Evolutionary conservation across 2,113 vertebrate genomes (phyloP).

Genomic region (Cephalophus harveyi): DNA sequence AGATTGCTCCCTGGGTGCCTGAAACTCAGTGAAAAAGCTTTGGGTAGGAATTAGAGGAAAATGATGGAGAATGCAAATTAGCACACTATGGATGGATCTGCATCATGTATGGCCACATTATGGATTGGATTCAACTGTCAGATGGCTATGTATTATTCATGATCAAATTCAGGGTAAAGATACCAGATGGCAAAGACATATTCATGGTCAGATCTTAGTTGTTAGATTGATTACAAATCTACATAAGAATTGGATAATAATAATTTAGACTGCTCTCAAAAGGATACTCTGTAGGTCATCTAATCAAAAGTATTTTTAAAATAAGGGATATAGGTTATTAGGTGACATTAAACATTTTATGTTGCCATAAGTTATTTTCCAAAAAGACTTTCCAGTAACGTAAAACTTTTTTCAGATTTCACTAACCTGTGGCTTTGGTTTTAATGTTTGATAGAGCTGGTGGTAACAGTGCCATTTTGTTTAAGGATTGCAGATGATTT

Average conservation of each 20-base stretch:
- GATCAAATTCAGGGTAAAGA: slow-evolving; percentile 70
- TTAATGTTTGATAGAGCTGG: slow-evolving; percentile 17
- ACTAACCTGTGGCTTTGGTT: slow-evolving; percentile 44
- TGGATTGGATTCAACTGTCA: slow-evolving; percentile 70
- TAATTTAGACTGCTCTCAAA: slow-evolving; percentile 64
- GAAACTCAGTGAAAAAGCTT: slow-evolving; percentile 55
- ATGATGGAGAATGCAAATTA: slow-evolving; percentile 61
- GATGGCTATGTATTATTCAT: slow-evolving; percentile 77
- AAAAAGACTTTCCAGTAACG: slow-evolving; percentile 1
- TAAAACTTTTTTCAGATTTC: slow-evolving; percentile 23
- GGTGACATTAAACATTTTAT: slow-evolving; percentile 54
- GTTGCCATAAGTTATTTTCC: slow-evolving; percentile 47
- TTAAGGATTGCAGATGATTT: slow-evolving; percentile 33
- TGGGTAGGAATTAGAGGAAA: slow-evolving; percentile 48
- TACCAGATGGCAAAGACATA: slow-evolving; percentile 75
- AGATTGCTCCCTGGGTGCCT: slow-evolving; percentile 51
- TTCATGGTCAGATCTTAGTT: slow-evolving; percentile 76
- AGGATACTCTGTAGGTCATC: slow-evolving; percentile 49
- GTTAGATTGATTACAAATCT: slow-evolving; percentile 78
- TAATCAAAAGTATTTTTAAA: slow-evolving; percentile 61
- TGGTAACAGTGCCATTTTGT: slow-evolving; percentile 27
- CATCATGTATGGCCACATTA: slow-evolving; percentile 38
- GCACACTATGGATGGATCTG: slow-evolving; percentile 30
- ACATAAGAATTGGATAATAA: slow-evolving; percentile 73
- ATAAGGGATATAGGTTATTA: slow-evolving; percentile 62